A percentile compares a stretch with the other conserved stretches of the same genome.
phyloP scores from a whole-genome alignment of 2,888 invertebrate genomes.

The Mythimna loreyi region DNA sequence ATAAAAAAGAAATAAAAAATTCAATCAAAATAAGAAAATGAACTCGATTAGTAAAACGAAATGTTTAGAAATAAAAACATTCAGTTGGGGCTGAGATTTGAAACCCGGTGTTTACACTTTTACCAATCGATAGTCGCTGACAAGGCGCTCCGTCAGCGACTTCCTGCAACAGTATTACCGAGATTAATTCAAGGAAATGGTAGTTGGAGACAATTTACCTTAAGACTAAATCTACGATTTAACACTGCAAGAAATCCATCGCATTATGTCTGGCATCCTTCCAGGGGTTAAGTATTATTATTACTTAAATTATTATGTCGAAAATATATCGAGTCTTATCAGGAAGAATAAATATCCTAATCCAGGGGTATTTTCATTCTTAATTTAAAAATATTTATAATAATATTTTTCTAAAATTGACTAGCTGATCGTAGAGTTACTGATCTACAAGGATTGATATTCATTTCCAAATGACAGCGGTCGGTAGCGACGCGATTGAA shows the following conservation, averaged over 20 bases:
- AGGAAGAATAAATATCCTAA: no score
- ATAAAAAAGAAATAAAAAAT: conserved; percentile 1
- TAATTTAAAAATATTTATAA: no score
- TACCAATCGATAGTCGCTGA: conserved; percentile 32
- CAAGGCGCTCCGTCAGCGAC: conserved; percentile 31
- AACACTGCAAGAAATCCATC: not conserved
- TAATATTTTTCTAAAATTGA: no score
- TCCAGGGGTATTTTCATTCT: no score
- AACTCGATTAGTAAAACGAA: not conserved
- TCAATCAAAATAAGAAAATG: conserved; percentile 10
- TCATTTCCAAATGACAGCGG: no score
- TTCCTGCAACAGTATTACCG: conserved; percentile 38
- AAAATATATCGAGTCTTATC: not conserved
- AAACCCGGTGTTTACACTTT: conserved; percentile 24
- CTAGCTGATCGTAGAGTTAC: no score
- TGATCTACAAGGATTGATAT: no score
- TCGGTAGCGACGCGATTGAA: no score
- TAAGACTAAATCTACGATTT: not conserved
- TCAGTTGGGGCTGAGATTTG: not conserved
- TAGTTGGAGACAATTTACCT: not conserved
- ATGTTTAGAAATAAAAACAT: not conserved
- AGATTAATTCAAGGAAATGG: conserved; percentile 27
- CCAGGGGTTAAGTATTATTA: not conserved
- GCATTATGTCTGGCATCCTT: not conserved
- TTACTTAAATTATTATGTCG: not conserved